Base-by-base conservation (phyloP, 1,140 invertebrate species). In the Triops cancriformis region DNA sequence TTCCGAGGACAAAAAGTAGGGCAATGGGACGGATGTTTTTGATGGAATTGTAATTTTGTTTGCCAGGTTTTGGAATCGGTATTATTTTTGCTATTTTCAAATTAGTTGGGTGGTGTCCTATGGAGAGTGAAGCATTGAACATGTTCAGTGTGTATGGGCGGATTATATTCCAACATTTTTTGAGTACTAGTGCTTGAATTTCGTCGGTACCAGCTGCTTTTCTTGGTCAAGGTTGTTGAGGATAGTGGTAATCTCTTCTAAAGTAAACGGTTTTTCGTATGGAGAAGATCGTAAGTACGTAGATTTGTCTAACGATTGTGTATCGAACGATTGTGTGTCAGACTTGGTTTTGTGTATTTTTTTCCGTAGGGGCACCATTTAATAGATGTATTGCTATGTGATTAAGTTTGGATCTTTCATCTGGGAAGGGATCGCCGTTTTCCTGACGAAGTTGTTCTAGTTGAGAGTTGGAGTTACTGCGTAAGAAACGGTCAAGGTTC, bases 31-130 rank as follows among this genome's bases (percentile, higher is more conserved):
- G 73, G 27, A 28, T 6, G 27, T 11, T 18, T 26, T 41, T 74
- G 73, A n/a, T n/a, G 5, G 18, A 4, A 10, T 28, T 27, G 73
- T 74, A 74, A 18, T 74, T n/a, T n/a, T 2, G 18, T 74, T 74
- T 74, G 23, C 26, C 73, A 26, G 73, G 73, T 74, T 74, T 4
- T 27, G 73, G 73, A 26, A 74, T 4, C 1, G 37, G 18, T 27
- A 74, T 74, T 31, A 74, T n/a, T n/a, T n/a, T n/a, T n/a, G 73
- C 37, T n/a, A n/a, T n/a, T n/a, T 74, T 74, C 73, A 4, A 74
- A 1, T 27, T 27, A 28, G 2, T 27, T 1, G 73, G 23, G 27
- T 26, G 37, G 23, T 4, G 23, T 4, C 73, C 73, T 5, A 27
- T 1, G 6, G 18, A 11, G 5, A 74, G 73, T 11, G 37, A 28